Evolutionary conservation across 2,888 invertebrate genomes (phyloP).

Genomic region (Drosophila subquinaria): DNA sequence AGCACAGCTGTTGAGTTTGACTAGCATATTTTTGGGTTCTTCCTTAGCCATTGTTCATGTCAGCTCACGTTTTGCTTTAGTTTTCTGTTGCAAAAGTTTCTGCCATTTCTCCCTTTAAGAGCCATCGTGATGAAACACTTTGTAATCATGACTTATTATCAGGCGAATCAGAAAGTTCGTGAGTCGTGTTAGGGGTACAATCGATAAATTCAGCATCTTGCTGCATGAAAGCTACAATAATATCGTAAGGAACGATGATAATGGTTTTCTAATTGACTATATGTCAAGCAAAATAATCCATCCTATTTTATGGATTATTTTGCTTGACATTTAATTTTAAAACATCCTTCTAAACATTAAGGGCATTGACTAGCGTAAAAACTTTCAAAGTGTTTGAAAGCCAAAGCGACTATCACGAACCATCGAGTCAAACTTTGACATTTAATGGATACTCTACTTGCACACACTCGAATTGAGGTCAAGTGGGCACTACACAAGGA

Average conservation of each 20-base stretch:
- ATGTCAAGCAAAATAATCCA: no score
- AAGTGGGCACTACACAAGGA: constrained; percentile 10
- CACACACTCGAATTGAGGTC: constrained; percentile 10
- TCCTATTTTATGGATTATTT: no score
- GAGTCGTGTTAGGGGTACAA: not conserved
- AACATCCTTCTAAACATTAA: not conserved
- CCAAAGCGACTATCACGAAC: constrained; percentile 6
- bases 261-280: not conserved
- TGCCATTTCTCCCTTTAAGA: not conserved
- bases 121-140: constrained; percentile 28
- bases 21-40: constrained; percentile 49
- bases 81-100: constrained; percentile 18
- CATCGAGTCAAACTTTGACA: constrained; percentile 33
- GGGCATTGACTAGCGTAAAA: constrained; percentile 1
- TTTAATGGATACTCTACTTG: constrained; percentile 19
- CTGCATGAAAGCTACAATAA: not conserved
- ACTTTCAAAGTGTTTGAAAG: constrained; percentile 1
- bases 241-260: not conserved
- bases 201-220: constrained; percentile 23
- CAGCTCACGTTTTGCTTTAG: constrained; percentile 32
- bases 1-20: constrained; percentile 43
- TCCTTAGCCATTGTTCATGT: constrained; percentile 31
- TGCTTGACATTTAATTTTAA: not conserved
- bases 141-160: constrained; percentile 50
- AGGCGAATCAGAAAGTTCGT: constrained; percentile 12